Evolutionary conservation across 1,140 invertebrate genomes (phyloP), one percentile per base, ranked within the genome.

Genomic region (Potamilus streckersoni): DNA sequence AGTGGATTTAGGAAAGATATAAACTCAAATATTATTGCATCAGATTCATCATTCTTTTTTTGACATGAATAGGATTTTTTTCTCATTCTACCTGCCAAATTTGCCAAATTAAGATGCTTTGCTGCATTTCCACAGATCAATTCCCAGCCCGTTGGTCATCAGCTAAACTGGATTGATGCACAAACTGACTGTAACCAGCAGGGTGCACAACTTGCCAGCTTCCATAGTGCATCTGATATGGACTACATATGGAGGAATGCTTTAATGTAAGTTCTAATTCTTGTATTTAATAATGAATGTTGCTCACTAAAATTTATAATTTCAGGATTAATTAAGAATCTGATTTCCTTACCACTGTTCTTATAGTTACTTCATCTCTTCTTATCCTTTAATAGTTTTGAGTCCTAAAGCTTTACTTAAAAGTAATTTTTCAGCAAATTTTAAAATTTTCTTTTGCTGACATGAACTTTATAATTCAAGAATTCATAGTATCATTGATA

Each of bases 161-260:
- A 31, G 59, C 70, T 74, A 55, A 80, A 58, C 19, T 86, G 83
- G 79, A n/a, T 55, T 11, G 85, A 84, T n/a, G 85, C 86, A 12
- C 68, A 71, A 17, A 59, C 67, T 19, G 72, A 79, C 60, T 87
- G 86, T 79, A 66, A 60, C 12, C 61, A 38, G 15, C 79, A 80
- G 63, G 83, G 83, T 15, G 84, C 79, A 0, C 73, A 78, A 60
- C 68, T 87, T 19, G 79, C 81, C 38, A 85, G 84, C 59, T 80
- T 85, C 64, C 85, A 86, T 59, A 82, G 74, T 69, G 61, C 60
- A 56, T 17, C 56, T 2, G 78, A 81, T n/a, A 63, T 81, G 8
- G 71, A 79, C 66, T 68, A 78, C 27, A 67, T 86, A 4, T 79
- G 74, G 65, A 73, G 70, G 14, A 74, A 59, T 15, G 31, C 79